Base-by-base conservation (phyloP, 2,113 vertebrate species). In the Rhinoderma darwinii region DNA sequence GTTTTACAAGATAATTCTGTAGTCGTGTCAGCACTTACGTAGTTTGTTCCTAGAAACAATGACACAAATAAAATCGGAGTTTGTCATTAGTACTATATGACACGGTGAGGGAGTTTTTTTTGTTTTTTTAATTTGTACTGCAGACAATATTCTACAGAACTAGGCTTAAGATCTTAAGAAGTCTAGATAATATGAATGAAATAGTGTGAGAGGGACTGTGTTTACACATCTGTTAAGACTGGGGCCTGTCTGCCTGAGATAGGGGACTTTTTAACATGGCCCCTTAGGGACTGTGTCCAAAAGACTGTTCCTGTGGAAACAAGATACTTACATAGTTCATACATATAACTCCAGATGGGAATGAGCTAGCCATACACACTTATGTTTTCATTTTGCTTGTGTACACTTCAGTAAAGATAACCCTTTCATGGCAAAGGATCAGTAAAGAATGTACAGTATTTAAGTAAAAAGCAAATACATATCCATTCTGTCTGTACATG, bases 241-340 rank as follows among this genome's bases (percentile, higher is more conserved):
- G 47, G 50, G 84, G 84, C 66, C 66, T 86, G 76, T 86, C 84
- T 86, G 84, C 61, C 30, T 25, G 6, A 41, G 77, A 81, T 86
- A 86, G 84, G 76, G 63, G 63, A 81, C 61, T 86, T 70, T 35
- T 81, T 51, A 86, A 73, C 47, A 81, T 73, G 63, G 84, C 63
- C 77, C 84, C 76, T 86, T 20, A 54, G 76, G 75, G 76, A 80
- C 63, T 73, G 70, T 56, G 59, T 80, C 84, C 77, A 73, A 75
- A 86, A 86, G 77, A 41, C 77, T 79, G 84, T 86, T 81, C 35
- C 76, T 81, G 47, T 73, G 63, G 84, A 80, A 80, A 86, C 63
- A 68, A 70, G 84, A 86, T 80, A 72, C 63, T 73, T 80, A 41
- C 25, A 86, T 56, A 74, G 70, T 81, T 81, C 66, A 74, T 84